Base-by-base conservation (phyloP, 1,140 invertebrate genomes). In the Penaeus chinensis region DNA sequence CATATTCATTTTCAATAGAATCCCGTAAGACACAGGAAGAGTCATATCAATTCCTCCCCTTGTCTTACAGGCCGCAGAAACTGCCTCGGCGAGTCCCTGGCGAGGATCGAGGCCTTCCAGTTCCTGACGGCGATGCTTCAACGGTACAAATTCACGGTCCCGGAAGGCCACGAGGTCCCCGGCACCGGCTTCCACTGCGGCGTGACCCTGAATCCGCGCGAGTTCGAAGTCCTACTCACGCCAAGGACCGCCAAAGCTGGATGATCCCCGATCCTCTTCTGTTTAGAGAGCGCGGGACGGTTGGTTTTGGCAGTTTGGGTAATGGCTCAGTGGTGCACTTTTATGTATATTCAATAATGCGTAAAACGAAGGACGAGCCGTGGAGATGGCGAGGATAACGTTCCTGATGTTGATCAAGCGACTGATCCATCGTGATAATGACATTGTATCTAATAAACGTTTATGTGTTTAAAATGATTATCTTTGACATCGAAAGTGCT, bases 1-100 rank as follows among this genome's bases (percentile, higher is more conserved):
- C 32, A 71, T 27, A 11, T 16, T 71, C 0, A 11, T 42, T 22
- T 32, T 24, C 32, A 60, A 5, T 0, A 22, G 19, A 27, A 3
- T 42, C 37, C 4, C 69, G 24, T 18, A 5, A 74, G 5, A 18
- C n/a, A 74, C 47, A 47, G 7, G 47, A 47, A 74, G 4, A 18
- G 0, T n/a, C n/a, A 18, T 7, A 19, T 81, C 18, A 19, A 54
- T n/a, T 5, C 19, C 61, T 83, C 91, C 89, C 91, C 91, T 5
- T 87, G 76, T 81, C 37, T 10, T 80, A 16, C 92, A 96, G 96
- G 96, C 81, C 94, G 94, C 85, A 93, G 96, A 90, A 94, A 95
- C 87, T 97, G 96, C 91, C 94, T 96, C 0, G 96, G 96, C 1
- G 95, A 97, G 92, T 92, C 94, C 0, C 91, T 97, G 66, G 96